phyloP scores from a whole-genome alignment of 2,888 invertebrate genomes.

The Tetragonula carbonaria region DNA sequence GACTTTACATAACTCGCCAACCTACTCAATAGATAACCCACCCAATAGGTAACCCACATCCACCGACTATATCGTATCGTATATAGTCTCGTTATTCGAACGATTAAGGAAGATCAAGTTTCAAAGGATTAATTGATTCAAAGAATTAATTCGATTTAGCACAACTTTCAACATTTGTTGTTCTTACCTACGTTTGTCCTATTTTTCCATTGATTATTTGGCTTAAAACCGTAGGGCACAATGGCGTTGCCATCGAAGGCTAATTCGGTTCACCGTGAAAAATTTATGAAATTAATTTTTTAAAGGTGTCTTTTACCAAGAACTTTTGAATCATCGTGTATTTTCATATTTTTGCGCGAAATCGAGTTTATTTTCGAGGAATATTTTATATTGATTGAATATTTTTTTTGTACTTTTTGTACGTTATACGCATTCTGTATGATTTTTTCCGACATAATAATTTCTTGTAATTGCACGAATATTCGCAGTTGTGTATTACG shows the following conservation, averaged over 20 bases:
- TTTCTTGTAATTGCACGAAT: background rate
- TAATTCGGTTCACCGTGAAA: background rate
- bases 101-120: background rate
- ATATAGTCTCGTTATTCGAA: background rate
- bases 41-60: background rate
- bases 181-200: background rate
- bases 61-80: background rate
- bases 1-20: constrained; percentile 24
- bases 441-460: background rate
- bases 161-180: background rate
- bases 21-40: constrained; percentile 1
- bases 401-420: too few species aligned
- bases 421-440: too few species aligned
- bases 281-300: background rate
- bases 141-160: too few species aligned
- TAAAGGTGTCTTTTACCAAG: background rate
- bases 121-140: background rate
- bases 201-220: background rate
- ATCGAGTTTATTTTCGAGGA: too few species aligned
- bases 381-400: too few species aligned
- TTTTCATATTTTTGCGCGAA: background rate
- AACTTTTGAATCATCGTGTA: background rate
- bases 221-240: background rate
- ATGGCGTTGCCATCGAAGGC: background rate
- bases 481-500: background rate